Conservation (phyloP, 2,113 vertebrate genomes). For the Cynoglossus semilaevis region DNA sequence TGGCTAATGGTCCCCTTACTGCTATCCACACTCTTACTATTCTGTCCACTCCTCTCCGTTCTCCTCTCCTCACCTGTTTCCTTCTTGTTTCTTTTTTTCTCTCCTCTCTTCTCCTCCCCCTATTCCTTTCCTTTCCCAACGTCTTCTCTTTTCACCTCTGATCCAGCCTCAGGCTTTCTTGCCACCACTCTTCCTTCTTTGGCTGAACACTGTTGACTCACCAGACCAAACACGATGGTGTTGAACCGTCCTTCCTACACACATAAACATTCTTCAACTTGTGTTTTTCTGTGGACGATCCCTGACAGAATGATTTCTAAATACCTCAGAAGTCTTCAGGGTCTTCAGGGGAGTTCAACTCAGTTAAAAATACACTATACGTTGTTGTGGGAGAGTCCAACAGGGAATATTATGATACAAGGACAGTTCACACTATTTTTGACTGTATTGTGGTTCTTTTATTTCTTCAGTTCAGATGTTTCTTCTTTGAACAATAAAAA, state of each 20-base stretch:
- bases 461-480: too few relatives aligned
- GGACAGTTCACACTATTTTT: too few relatives aligned
- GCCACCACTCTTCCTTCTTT: constrained; percentile 38
- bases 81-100: not conserved
- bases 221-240: constrained; percentile 42
- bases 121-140: not conserved
- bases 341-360: too few relatives aligned
- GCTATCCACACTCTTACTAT: constrained; percentile 1
- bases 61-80: not conserved
- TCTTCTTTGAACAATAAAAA: too few relatives aligned
- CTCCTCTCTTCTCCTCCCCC: not conserved
- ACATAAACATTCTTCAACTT: constrained; percentile 9
- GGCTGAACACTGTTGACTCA: constrained; percentile 54
- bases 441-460: too few relatives aligned
- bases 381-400: too few relatives aligned
- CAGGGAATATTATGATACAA: too few relatives aligned
- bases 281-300: not conserved
- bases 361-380: too few relatives aligned
- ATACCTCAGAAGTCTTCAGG: not conserved
- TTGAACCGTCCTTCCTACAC: constrained; percentile 34
- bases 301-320: not conserved
- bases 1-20: constrained; percentile 18
- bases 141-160: constrained; percentile 3
- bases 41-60: not conserved
- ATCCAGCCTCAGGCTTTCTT: constrained; percentile 36